A percentile compares a stretch with the other conserved stretches of the same genome.
Conservation (phyloP, 2,113 vertebrate genomes). For the Cyanocitta stelleri region DNA sequence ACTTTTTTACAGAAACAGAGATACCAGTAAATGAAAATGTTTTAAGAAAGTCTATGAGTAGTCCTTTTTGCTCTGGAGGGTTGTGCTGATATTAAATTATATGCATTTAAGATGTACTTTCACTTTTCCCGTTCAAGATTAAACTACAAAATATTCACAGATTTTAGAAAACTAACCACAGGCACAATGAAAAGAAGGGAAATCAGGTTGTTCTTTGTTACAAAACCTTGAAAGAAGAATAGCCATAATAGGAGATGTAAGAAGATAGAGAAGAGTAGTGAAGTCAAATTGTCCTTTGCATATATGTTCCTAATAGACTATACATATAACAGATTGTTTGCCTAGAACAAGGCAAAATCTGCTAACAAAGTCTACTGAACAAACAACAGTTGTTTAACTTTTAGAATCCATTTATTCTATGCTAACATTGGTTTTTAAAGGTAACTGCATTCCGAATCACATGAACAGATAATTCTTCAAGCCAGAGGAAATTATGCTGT, state of each 20-base stretch:
- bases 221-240: not conserved
- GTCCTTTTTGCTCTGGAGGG: not conserved
- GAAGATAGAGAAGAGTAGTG: not conserved
- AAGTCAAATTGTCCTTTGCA: not conserved
- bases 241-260: not conserved
- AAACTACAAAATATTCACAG: not conserved
- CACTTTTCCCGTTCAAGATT: not conserved
- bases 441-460: not conserved
- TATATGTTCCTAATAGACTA: not conserved
- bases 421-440: not conserved
- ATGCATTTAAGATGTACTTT: not conserved
- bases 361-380: not conserved
- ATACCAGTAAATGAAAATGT: not conserved
- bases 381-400: not conserved
- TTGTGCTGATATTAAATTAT: not conserved
- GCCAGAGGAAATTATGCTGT: not conserved
- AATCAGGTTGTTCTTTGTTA: not conserved
- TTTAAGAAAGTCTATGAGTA: not conserved
- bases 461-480: not conserved
- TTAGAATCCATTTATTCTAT: not conserved
- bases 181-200: not conserved
- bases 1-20: not conserved
- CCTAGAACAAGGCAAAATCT: not conserved
- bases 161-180: not conserved
- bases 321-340: not conserved